phyloP scores from a whole-genome alignment of 2,888 invertebrate species.

The Cryptus viduatorius region DNA sequence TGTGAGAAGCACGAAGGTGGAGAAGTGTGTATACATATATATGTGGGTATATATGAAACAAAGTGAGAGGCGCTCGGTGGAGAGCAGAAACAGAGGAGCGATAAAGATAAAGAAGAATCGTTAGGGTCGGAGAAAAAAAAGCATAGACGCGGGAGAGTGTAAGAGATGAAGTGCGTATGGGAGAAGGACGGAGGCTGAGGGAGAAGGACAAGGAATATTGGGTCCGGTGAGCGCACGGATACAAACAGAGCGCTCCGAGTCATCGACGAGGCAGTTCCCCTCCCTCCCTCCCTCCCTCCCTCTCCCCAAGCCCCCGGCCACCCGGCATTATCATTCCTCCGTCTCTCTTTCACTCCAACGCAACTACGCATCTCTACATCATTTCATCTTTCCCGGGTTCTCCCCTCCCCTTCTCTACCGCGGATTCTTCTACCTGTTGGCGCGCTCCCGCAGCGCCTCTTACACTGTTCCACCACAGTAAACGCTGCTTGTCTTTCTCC shows the following conservation, averaged over 20 bases:
- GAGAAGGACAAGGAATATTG: slow-evolving; percentile 35
- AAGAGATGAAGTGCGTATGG: slow-evolving; percentile 38
- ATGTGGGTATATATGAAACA: neutral
- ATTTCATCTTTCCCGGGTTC: slow-evolving; percentile 32
- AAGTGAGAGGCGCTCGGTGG: slow-evolving; percentile 12
- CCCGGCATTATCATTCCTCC: slow-evolving; percentile 78
- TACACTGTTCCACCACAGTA: neutral
- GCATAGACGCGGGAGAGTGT: slow-evolving; percentile 62
- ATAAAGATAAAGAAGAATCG: slow-evolving; percentile 65
- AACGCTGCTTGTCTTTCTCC: slow-evolving; percentile 33
- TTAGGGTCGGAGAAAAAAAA: slow-evolving; percentile 44
- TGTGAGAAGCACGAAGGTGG: slow-evolving; percentile 39
- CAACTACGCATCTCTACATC: slow-evolving; percentile 35
- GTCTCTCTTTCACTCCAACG: slow-evolving; percentile 34
- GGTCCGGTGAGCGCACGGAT: slow-evolving; percentile 73
- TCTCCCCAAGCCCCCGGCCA: slow-evolving; percentile 71
- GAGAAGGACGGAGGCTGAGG: slow-evolving; percentile 48
- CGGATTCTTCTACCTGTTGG: slow-evolving; percentile 57
- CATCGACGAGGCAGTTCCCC: slow-evolving; percentile 74
- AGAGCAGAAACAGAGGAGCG: slow-evolving; percentile 33
- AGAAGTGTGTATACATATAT: slow-evolving; percentile 26
- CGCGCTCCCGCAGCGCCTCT: slow-evolving; percentile 38
- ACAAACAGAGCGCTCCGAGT: slow-evolving; percentile 80
- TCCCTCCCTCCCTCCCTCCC: too few species aligned
- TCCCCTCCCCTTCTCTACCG: slow-evolving; percentile 25